Evolutionary conservation across 2,888 invertebrate genomes (phyloP).

Genomic region (Odontocolon sp.): DNA sequence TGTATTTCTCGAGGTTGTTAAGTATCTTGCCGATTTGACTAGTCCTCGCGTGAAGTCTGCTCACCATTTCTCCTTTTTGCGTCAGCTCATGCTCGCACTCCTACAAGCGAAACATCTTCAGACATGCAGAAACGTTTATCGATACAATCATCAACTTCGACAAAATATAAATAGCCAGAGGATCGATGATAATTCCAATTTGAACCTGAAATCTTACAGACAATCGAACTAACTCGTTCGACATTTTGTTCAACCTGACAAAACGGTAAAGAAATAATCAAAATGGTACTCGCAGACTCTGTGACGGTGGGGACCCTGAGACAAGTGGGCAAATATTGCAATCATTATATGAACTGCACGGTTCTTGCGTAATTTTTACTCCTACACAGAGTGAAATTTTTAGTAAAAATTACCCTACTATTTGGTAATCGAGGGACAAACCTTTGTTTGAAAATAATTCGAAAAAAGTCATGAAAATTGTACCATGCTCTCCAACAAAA

Average conservation of each 20-base stretch:
- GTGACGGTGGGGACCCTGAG: no score
- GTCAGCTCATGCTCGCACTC: slow-evolving; percentile 97
- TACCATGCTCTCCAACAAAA: no score
- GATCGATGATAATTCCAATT: neutral
- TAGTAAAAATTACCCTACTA: no score
- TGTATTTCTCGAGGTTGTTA: slow-evolving; percentile 94
- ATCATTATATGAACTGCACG: no score
- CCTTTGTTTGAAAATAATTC: no score
- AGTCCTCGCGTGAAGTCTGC: slow-evolving; percentile 96
- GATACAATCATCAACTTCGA: neutral
- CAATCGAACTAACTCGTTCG: neutral
- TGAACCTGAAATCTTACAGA: slow-evolving; percentile 16
- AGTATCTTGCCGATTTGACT: slow-evolving; percentile 97
- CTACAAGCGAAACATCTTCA: slow-evolving; percentile 83
- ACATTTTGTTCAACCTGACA: neutral
- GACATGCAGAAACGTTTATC: slow-evolving; percentile 51
- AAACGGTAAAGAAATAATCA: neutral
- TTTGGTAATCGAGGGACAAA: no score
- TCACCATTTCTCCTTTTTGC: slow-evolving; percentile 97
- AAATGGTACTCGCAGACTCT: neutral
- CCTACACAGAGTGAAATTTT: no score
- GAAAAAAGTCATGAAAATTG: no score
- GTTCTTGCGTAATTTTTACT: no score
- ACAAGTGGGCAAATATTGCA: no score
- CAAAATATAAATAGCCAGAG: neutral